A percentile compares a stretch with the other conserved stretches of the same genome.
Conservation (phyloP, 2,113 vertebrate genomes). For the Eulemur rufifrons region DNA sequence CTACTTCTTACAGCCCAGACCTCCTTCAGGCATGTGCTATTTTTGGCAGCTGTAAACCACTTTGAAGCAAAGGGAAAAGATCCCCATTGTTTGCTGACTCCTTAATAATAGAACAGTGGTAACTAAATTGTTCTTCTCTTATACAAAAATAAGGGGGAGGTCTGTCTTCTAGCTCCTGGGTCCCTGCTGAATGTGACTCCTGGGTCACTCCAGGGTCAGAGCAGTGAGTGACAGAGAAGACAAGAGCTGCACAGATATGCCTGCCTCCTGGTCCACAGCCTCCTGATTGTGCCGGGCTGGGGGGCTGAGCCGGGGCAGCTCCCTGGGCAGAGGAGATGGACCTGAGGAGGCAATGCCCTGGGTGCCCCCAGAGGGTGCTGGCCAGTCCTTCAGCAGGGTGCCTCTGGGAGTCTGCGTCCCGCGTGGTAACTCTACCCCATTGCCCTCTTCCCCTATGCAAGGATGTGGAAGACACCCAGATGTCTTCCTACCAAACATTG, state of each 20-base stretch:
- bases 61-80: not conserved
- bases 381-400: not conserved
- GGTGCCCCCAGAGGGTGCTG: not conserved
- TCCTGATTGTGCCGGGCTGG: not conserved
- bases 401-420: not conserved
- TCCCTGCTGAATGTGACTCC: not conserved
- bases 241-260: not conserved
- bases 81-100: not conserved
- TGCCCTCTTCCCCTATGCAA: not conserved
- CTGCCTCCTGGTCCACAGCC: no score
- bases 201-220: not conserved
- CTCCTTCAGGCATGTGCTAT: not conserved
- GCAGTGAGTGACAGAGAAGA: not conserved
- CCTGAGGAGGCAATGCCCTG: not conserved
- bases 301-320: rapidly evolving
- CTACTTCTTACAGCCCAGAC: not conserved
- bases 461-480: not conserved
- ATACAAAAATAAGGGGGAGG: not conserved
- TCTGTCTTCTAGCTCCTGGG: not conserved
- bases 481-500: not conserved
- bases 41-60: not conserved
- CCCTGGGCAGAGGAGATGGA: not conserved
- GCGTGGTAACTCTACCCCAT: not conserved
- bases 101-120: not conserved
- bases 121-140: no score